Evolutionary conservation across 1,140 invertebrate genomes (phyloP), one percentile per base, ranked within the genome.

Genomic region (Drosophila suzukii): DNA sequence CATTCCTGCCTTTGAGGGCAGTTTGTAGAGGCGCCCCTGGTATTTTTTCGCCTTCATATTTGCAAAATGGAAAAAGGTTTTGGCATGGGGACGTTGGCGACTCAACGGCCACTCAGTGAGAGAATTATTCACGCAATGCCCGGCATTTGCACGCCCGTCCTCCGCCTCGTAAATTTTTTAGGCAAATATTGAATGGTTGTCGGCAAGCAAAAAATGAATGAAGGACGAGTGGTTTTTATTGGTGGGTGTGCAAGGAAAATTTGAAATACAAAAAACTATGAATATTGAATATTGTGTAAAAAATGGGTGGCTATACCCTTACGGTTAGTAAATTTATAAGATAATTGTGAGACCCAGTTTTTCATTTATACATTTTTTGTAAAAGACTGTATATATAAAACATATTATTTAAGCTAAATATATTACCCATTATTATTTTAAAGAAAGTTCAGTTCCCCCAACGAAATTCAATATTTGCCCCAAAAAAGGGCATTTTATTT

Each of bases 61-160:
- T 38, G 61, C 32, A 12, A 24, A 43, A 12, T 13, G 36, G 41
- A 12, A 10, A 49, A 30, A 55, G 17, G 39, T 8, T 27, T 30
- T 55, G 13, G 4, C 17, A 51, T n/a, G 51, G n/a, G n/a, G 11
- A 41, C 34, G 39, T 55, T 63, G 63, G 41, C 65, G 44, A 68
- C 77, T 84, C 81, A 85, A 73, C 81, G 81, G 66, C 81, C 75
- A 67, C 65, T 83, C 81, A 84, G 58, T 59, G 34, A 24, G 49
- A 75, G 78, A 85, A 84, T 84, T 84, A 84, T 77, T 77, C 59
- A 85, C 61, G 62, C 81, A 67, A 80, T 80, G 65, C 79, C 44
- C 57, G 47, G 61, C 65, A 81, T 67, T 76, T 79, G 41, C 71
- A 76, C 60, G 63, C 56, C 57, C 43, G 30, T 20, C 44, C 43